These are phyloP conservation scores for Epizoanthus scotinus DNA, from an alignment of 92 coral and sea anemone genomes.

Conservation along the genomic window DNA sequence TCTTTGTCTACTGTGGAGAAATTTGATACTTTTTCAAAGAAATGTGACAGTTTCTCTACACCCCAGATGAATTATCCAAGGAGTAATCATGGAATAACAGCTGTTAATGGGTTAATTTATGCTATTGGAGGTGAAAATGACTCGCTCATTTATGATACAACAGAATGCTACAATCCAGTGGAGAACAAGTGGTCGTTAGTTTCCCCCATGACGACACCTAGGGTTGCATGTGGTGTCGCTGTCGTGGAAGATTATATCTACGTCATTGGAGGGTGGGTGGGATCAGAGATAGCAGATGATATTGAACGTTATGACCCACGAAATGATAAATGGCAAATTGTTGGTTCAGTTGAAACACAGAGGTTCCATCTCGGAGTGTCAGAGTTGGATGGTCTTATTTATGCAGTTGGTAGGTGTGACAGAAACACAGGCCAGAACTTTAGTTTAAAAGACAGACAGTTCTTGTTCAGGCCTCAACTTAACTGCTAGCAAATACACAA, in stretches of 20 bases:
- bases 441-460: not conserved
- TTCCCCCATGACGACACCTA: slow-evolving; percentile 81
- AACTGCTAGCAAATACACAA: too few relatives aligned
- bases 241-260: slow-evolving; percentile 83
- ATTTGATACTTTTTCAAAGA: slow-evolving; percentile 73
- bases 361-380: slow-evolving; percentile 87
- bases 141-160: slow-evolving; percentile 89
- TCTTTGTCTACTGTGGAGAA: slow-evolving; percentile 82
- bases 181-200: slow-evolving; percentile 79
- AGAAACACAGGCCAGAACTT: not conserved
- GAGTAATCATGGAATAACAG: slow-evolving; percentile 80
- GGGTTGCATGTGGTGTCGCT: slow-evolving; percentile 90
- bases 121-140: slow-evolving; percentile 97
- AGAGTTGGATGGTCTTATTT: slow-evolving; percentile 81
- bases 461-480: too few relatives aligned
- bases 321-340: slow-evolving; percentile 80
- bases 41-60: slow-evolving; percentile 61
- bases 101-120: slow-evolving; percentile 79
- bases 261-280: slow-evolving; percentile 99
- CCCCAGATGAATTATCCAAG: slow-evolving; percentile 78
- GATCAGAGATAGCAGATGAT: slow-evolving; percentile 83
- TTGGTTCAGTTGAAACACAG: slow-evolving; percentile 80
- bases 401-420: slow-evolving; percentile 71
- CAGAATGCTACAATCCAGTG: slow-evolving; percentile 86
- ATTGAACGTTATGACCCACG: slow-evolving; percentile 89